Conservation (phyloP, 2,888 invertebrate species). For the Phaedon cochleariae region DNA sequence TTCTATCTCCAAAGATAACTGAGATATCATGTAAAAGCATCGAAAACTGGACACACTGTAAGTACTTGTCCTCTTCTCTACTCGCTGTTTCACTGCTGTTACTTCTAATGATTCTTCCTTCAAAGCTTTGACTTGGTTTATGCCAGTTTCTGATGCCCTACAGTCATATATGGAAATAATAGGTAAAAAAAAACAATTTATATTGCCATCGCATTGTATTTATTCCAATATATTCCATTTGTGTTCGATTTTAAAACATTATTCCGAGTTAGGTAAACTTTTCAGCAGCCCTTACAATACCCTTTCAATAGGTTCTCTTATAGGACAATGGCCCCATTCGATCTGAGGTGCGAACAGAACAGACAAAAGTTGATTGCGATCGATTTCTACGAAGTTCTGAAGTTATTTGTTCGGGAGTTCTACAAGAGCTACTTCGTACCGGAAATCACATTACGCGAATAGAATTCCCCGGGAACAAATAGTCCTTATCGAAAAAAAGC, state of each 20-base stretch:
- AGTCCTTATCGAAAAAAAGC: neutral
- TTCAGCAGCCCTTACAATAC: neutral
- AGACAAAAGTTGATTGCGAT: conserved; percentile 2
- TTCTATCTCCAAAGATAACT: no score
- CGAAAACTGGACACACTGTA: no score
- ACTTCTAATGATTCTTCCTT: no score
- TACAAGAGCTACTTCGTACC: conserved; percentile 2
- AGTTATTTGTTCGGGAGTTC: neutral
- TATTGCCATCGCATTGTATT: neutral
- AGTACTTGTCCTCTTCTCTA: no score
- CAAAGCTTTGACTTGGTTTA: no score
- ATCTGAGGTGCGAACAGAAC: neutral
- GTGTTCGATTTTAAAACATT: conserved; percentile 1
- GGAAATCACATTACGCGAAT: conserved; percentile 2
- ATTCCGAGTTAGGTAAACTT: neutral
- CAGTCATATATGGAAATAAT: no score
- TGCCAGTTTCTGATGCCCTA: no score
- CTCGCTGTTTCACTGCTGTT: no score
- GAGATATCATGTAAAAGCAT: no score
- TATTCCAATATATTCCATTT: neutral
- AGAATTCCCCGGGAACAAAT: conserved; percentile 1
- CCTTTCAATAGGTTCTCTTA: neutral
- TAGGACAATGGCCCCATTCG: neutral
- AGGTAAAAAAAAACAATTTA: no score
- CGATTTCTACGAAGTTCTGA: neutral